Evolutionary conservation across 2,113 vertebrate species (phyloP), one percentile per base, ranked within the genome.

Genomic region (Pterophyllum scalare): DNA sequence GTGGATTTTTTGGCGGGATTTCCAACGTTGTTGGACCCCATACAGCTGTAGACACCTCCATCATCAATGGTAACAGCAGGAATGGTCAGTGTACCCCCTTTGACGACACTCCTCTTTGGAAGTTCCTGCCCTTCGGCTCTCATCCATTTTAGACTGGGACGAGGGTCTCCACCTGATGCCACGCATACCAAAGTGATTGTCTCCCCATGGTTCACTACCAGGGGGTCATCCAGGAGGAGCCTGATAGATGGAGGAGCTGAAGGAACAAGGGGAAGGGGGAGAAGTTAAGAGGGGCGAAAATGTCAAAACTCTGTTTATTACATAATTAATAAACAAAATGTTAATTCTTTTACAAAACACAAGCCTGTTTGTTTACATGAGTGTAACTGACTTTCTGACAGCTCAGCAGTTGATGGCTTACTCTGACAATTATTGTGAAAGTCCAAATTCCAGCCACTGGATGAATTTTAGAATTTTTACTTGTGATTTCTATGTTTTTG

Each of bases 1-100:
- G 82, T 75, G 22, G 87, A 60, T 28, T 92, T 94, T 82, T 88
- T 93, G 67, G 92, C 94, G 0, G 89, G 61, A 77, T 90, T 93
- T 12, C 94, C 94, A 24, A 94, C 94, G 22, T 93, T 91, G 89
- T 94, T 94, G 78, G 88, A 85, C 0, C 92, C 93, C 46, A 90
- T n/a, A 20, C 94, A 94, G 85, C 43, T 93, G 91, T 93, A 94
- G 49, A 46, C 17, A 2, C 94, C 93, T 2, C 90, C 88, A 7
- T 94, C 90, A 0, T 93, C 90, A 3, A 75, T 38, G 2, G 78
- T 87, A 5, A 93, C 19, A 1, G 49, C 62, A 0, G 92, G 93
- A 81, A 94, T 6, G 4, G 88, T 94, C 62, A 94, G 83, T 1
- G 86, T 89, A 28, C 93, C 94, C 0, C 83, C 83, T 2, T 85